Percentiles rank a stretch among this genome's conserved stretches.
These are phyloP conservation scores for Chloroceryle aenea DNA, from an alignment of 2,113 vertebrate species.

Conservation along the genomic window DNA sequence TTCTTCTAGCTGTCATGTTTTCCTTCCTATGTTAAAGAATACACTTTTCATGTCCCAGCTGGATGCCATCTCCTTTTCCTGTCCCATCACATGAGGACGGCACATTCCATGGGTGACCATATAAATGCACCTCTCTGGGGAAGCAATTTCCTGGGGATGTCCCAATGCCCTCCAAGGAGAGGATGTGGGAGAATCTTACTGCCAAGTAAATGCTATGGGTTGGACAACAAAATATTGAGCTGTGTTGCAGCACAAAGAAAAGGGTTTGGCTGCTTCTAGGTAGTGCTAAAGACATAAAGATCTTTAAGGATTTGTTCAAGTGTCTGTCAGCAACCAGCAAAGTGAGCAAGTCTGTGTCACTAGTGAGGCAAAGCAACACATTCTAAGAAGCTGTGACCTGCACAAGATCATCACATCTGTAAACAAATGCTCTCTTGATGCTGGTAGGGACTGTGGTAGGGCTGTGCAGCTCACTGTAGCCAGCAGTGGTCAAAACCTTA, in stretches of 20 bases:
- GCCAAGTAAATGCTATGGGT: not conserved
- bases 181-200: not conserved
- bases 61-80: not conserved
- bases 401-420: not conserved
- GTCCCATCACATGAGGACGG: not conserved
- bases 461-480: not conserved
- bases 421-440: not conserved
- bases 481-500: not conserved
- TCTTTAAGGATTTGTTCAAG: not conserved
- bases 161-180: not conserved
- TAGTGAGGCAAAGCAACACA: not conserved
- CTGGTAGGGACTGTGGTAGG: not conserved
- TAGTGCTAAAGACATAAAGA: not conserved
- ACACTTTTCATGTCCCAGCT: not conserved
- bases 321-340: not conserved
- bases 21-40: not conserved
- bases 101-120: rapidly evolving
- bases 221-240: rapidly evolving
- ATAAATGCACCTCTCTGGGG: not conserved
- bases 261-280: not conserved
- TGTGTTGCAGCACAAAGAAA: not conserved
- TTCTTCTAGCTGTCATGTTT: not conserved
- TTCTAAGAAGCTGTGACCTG: not conserved
- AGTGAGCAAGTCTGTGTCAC: not conserved
- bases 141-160: not conserved